Evolutionary conservation across 2,888 invertebrate genomes (phyloP).

Genomic region (Rhogogaster chlorosoma): DNA sequence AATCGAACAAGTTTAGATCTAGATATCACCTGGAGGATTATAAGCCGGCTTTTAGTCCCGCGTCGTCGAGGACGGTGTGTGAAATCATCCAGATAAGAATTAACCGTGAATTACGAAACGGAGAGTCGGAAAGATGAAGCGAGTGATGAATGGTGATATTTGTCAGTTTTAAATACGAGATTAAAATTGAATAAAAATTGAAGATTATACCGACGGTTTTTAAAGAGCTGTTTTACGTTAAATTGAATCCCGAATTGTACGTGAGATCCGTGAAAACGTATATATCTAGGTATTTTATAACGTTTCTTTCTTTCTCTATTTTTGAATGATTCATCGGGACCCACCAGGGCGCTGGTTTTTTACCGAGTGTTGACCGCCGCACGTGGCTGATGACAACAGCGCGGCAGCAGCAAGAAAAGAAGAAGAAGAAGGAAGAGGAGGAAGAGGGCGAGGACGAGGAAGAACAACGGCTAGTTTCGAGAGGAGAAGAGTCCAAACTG

Average conservation of each 20-base stretch:
- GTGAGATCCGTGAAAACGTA: not conserved
- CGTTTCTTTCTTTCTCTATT: not conserved
- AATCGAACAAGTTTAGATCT: not conserved
- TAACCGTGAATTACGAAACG: not conserved
- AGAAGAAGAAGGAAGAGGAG: not conserved
- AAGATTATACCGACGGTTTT: not conserved
- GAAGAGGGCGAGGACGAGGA: not conserved
- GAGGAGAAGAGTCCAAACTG: not conserved
- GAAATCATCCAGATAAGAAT: not conserved
- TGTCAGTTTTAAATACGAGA: not conserved
- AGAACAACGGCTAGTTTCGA: not conserved
- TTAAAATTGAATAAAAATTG: not conserved
- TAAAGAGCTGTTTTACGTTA: not conserved
- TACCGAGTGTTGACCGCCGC: not conserved
- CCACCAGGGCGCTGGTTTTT: conserved; percentile 15
- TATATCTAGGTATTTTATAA: not conserved
- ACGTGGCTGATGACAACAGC: conserved; percentile 16
- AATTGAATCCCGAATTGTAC: not conserved
- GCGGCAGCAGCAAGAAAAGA: not conserved
- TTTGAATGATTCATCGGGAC: conserved; percentile 16
- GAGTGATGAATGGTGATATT: not conserved
- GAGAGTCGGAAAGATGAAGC: not conserved
- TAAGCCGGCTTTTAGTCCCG: not conserved
- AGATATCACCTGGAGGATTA: not conserved
- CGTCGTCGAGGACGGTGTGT: not conserved